Conservation (phyloP, 2,797 vertebrate genomes). For the Clarias pachynema region DNA sequence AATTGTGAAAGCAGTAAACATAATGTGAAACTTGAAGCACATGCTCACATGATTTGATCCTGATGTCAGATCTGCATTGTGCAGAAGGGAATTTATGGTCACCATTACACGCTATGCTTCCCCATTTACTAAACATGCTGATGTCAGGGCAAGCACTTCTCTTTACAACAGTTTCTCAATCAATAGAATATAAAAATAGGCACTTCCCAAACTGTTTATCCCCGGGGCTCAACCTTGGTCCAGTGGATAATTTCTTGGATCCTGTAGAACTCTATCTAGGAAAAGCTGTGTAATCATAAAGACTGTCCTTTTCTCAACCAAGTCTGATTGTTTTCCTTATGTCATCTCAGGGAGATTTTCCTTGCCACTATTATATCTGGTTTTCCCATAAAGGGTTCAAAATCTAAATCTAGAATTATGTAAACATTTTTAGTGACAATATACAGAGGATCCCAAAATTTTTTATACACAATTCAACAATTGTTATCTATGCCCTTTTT, state of each 20-base stretch:
- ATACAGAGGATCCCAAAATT: not conserved
- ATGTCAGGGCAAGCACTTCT: not conserved
- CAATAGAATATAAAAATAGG: not conserved
- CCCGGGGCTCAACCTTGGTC: not conserved
- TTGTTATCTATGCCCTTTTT: too few relatives aligned
- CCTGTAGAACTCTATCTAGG: not conserved
- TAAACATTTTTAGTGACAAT: not conserved
- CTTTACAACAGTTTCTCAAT: not conserved
- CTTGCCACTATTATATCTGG: not conserved
- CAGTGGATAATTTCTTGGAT: not conserved
- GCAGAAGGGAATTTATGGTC: not conserved
- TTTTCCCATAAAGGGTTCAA: not conserved
- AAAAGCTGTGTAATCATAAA: not conserved
- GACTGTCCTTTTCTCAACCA: not conserved
- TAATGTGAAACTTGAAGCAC: slow-evolving; percentile 6
- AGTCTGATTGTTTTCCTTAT: not conserved
- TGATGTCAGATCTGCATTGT: not conserved
- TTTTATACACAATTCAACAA: too few relatives aligned
- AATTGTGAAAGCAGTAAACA: not conserved
- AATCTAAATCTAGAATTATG: not conserved
- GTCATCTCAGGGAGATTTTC: not conserved
- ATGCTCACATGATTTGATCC: slow-evolving; percentile 27
- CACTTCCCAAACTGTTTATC: not conserved
- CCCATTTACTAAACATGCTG: not conserved
- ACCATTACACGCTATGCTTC: not conserved